A percentile compares a stretch with the other conserved stretches of the same genome.
phyloP scores from a whole-genome alignment of 2,797 vertebrate genomes.

The Dallia pectoralis region DNA sequence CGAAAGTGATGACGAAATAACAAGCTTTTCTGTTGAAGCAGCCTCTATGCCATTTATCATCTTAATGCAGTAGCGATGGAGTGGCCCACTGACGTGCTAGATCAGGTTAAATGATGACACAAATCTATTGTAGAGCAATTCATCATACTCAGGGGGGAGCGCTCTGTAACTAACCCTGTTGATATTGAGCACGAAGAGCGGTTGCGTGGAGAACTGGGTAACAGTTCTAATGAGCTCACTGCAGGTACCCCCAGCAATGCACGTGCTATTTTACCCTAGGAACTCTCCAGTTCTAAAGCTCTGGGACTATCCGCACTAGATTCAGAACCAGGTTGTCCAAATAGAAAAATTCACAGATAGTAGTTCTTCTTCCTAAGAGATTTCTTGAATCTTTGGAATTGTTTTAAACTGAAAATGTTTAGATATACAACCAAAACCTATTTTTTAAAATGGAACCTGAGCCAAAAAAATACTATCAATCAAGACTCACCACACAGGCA shows the following conservation, averaged over 20 bases:
- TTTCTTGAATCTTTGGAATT: too few species aligned
- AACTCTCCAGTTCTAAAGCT: too few species aligned
- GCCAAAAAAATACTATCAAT: too few species aligned
- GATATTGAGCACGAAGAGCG: constrained; percentile 32
- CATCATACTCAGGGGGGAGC: constrained; percentile 32
- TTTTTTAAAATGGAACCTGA: too few species aligned
- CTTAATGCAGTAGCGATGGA: constrained; percentile 35
- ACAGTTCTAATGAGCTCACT: not conserved
- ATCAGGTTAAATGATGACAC: constrained; percentile 60
- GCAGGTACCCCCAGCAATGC: not conserved
- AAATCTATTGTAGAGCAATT: constrained; percentile 40
- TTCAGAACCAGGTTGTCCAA: too few species aligned
- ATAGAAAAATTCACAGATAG: too few species aligned
- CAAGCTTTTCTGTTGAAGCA: constrained; percentile 23
- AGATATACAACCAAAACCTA: too few species aligned
- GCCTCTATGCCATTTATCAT: constrained; percentile 44
- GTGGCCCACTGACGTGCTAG: constrained; percentile 42
- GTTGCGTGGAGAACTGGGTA: not conserved
- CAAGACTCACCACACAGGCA: too few species aligned
- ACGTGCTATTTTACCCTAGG: too few species aligned
- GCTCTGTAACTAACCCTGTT: constrained; percentile 31
- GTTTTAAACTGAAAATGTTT: too few species aligned
- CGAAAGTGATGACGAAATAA: constrained; percentile 28
- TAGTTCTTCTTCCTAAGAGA: too few species aligned
- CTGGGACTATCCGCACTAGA: too few species aligned